Evolutionary conservation across 2,888 invertebrate species (phyloP), one percentile per base, ranked within the genome.

Genomic region (Leptopterna dolabrata): DNA sequence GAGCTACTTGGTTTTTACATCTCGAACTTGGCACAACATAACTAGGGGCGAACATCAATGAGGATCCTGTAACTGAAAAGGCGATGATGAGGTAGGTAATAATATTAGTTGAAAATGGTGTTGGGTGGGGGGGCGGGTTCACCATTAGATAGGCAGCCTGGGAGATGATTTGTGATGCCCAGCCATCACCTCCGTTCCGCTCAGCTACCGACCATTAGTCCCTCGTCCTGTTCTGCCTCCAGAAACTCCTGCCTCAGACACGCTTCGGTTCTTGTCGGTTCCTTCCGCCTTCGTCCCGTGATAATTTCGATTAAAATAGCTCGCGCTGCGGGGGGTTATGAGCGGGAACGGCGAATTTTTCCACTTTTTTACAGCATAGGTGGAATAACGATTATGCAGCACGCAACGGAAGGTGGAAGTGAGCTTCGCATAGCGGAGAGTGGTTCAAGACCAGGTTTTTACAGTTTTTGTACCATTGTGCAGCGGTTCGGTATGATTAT

Each of bases 181-280:
- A 63, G 63, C 63, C 63, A 63, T 63, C 63, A 63, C 63, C 63
- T 63, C 63, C 63, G 63, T 63, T 63, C 63, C 63, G 63, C 63
- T 63, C 27, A 63, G 63, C 63, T 63, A 63, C 63, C 63, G 63
- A 63, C 63, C 63, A 63, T 63, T 63, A 63, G 63, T 27, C 36
- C 36, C 36, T 2, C 36, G 36, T 13, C 63, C 24, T 9, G 9
- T n/a, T 27, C 24, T 24, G 9, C 27, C 24, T 19, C 19, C 9
- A n/a, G 19, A 19, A n/a, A n/a, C n/a, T n/a, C 9, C n/a, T 19
- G n/a, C n/a, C 55, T n/a, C n/a, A 16, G 19, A 63, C 63, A 11
- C 63, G 63, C 6, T 27, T 11, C 63, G 63, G 63, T 24, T 63
- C 63, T 13, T 55, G 24, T 6, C 63, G 63, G 24, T 24, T 63